A percentile compares a stretch with the other conserved stretches of the same genome.
Conservation (phyloP, 2,888 invertebrate genomes). For the Tromatobia lineatoria region DNA sequence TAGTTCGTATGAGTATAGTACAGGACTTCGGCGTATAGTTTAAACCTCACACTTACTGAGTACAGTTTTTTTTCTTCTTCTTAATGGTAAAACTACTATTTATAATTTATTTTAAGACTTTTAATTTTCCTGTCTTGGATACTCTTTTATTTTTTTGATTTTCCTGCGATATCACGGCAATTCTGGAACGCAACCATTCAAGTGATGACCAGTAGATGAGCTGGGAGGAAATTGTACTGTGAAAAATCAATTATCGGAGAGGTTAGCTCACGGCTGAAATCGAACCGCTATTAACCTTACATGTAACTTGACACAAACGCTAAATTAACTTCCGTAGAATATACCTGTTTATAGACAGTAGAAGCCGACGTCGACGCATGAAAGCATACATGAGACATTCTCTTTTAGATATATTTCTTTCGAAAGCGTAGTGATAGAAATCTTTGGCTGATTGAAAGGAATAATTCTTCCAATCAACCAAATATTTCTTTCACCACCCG, state of each 20-base stretch:
- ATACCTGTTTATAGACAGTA: neutral
- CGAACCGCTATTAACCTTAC: neutral
- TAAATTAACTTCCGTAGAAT: slow-evolving; percentile 11
- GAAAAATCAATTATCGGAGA: slow-evolving; percentile 13
- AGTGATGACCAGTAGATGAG: neutral
- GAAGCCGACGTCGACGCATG: neutral
- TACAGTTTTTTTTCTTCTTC: too few relatives aligned
- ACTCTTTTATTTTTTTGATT: neutral
- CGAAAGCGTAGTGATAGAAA: too few relatives aligned
- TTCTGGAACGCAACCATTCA: neutral
- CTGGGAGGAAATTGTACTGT: slow-evolving; percentile 19
- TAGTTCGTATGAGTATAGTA: too few relatives aligned
- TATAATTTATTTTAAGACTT: neutral
- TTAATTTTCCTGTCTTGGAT: neutral
- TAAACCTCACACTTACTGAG: too few relatives aligned
- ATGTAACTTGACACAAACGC: neutral
- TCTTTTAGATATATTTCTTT: neutral
- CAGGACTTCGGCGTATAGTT: too few relatives aligned
- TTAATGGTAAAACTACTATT: too few relatives aligned
- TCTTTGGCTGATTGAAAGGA: too few relatives aligned
- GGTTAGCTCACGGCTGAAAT: neutral
- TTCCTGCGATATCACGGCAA: neutral
- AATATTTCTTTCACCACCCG: too few relatives aligned
- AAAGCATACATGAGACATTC: neutral
- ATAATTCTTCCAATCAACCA: too few relatives aligned